Percentiles rank a stretch among this genome's conserved stretches.
Conservation (phyloP, 2,797 vertebrate genomes). For the Hipposideros larvatus region DNA sequence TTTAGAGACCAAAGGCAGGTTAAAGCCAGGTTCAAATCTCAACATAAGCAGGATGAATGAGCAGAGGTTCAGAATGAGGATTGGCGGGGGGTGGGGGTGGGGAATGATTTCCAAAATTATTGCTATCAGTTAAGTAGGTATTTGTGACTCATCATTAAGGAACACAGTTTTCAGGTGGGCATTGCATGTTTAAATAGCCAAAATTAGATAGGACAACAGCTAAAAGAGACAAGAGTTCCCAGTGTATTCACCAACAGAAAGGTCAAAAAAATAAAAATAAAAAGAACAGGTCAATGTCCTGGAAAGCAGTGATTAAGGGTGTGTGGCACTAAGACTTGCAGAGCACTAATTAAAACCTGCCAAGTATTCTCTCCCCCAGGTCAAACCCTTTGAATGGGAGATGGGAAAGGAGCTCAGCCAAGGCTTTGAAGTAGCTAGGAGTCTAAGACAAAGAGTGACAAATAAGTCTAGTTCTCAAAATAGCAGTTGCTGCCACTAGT, state of each 20-base stretch:
- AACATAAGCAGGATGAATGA: neutral
- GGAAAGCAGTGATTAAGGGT: constrained; percentile 69
- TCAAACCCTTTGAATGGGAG: constrained; percentile 71
- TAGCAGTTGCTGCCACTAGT: constrained; percentile 65
- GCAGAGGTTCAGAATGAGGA: neutral
- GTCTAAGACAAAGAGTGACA: constrained; percentile 74
- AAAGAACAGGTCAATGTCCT: constrained; percentile 67
- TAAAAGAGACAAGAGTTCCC: constrained; percentile 26
- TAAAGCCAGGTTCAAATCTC: constrained; percentile 32
- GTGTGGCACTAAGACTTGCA: constrained; percentile 30
- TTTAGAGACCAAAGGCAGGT: neutral
- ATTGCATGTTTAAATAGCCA: neutral
- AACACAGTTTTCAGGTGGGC: neutral
- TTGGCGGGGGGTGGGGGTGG: neutral
- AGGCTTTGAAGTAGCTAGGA: constrained; percentile 72
- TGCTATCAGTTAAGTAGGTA: neutral
- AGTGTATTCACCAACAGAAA: constrained; percentile 25
- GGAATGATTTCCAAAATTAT: constrained; percentile 42
- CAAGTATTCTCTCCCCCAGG: constrained; percentile 59
- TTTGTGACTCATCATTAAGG: constrained; percentile 29
- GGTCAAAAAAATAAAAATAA: neutral
- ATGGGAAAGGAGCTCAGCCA: constrained; percentile 69
- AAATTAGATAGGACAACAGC: neutral
- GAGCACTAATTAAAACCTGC: constrained; percentile 74
- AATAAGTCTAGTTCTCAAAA: constrained; percentile 71